Base-by-base conservation (phyloP, 1,140 invertebrate genomes). In the Triops longicaudatus region DNA sequence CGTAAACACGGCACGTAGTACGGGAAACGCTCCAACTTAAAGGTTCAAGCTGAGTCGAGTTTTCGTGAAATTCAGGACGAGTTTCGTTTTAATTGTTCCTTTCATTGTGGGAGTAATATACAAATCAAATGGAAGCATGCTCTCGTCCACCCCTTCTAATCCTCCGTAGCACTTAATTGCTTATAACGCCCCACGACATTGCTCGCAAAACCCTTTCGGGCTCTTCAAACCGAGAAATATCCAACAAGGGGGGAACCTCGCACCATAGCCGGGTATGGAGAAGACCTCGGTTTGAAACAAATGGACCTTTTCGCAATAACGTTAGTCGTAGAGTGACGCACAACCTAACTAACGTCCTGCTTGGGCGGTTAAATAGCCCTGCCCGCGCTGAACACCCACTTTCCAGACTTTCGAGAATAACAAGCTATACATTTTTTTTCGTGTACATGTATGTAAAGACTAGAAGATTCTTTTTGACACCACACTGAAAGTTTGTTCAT, bases 141-240 rank as follows among this genome's bases (percentile, higher is more conserved):
- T 63, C 50, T 63, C 17, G 50, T 17, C 50, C 14, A 63, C 50
- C 50, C 50, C 50, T 63, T n/a, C 14, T 22, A 63, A 17, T 63
- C 22, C 22, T 10, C 14, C 14, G 44, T 63, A 14, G 14, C 14
- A 9, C 44, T 63, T 63, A 63, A 63, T 63, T n/a, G 50, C 50
- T 22, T 63, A 63, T 63, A 63, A 63, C 50, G 50, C 50, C 22
- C 50, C 50, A 63, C 22, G 50, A 63, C 50, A 63, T 12, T 17
- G 50, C 50, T 63, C n/a, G 50, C n/a, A 63, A 63, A 63, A 63
- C 50, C 50, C 50, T 63, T 63, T 63, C 11, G 50, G 22, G 50
- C 17, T 17, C 17, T 1, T 17, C 50, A 63, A 63, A 63, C 50
- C 50, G 50, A 63, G 50, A 63, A 63, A 63, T 63, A 12, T 14